Evolutionary conservation across 2,888 invertebrate species (phyloP).

Genomic region (Tipula unca): DNA sequence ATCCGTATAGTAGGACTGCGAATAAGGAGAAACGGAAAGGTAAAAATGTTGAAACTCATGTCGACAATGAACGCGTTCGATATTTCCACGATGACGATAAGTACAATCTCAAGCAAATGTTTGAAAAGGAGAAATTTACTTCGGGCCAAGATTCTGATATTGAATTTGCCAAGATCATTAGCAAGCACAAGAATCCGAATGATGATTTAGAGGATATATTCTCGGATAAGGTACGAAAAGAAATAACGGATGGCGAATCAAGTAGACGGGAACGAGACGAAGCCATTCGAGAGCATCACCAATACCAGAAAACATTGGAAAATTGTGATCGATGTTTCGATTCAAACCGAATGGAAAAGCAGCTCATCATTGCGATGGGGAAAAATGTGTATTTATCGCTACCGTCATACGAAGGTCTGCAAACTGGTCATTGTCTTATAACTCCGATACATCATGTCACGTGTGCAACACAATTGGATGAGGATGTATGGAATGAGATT

Average conservation of each 20-base stretch:
- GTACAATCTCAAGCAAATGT: slow-evolving; percentile 77
- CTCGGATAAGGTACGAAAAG: slow-evolving; percentile 64
- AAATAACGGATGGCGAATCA: slow-evolving; percentile 52
- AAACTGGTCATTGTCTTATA: slow-evolving; percentile 78
- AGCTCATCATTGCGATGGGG: slow-evolving; percentile 74
- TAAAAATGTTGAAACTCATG: slow-evolving; percentile 61
- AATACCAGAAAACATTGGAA: slow-evolving; percentile 60
- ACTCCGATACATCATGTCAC: slow-evolving; percentile 72
- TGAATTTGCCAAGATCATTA: slow-evolving; percentile 66
- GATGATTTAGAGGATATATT: slow-evolving; percentile 82
- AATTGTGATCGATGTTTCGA: slow-evolving; percentile 79
- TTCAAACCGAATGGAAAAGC: slow-evolving; percentile 68
- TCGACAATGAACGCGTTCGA: slow-evolving; percentile 60
- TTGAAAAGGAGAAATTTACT: slow-evolving; percentile 70
- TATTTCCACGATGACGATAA: slow-evolving; percentile 89
- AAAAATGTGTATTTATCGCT: slow-evolving; percentile 76
- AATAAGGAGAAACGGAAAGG: slow-evolving; percentile 27
- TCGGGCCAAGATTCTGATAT: slow-evolving; percentile 72
- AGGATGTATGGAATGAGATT: slow-evolving; percentile 90
- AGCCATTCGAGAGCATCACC: slow-evolving; percentile 66
- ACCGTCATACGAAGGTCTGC: slow-evolving; percentile 71
- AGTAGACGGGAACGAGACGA: slow-evolving; percentile 52
- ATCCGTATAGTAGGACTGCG: slow-evolving; percentile 21
- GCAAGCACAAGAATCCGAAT: slow-evolving; percentile 52
- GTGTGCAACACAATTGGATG: slow-evolving; percentile 78